phyloP scores from a whole-genome alignment of 2,113 vertebrate species.

The Taxidea taxus region DNA sequence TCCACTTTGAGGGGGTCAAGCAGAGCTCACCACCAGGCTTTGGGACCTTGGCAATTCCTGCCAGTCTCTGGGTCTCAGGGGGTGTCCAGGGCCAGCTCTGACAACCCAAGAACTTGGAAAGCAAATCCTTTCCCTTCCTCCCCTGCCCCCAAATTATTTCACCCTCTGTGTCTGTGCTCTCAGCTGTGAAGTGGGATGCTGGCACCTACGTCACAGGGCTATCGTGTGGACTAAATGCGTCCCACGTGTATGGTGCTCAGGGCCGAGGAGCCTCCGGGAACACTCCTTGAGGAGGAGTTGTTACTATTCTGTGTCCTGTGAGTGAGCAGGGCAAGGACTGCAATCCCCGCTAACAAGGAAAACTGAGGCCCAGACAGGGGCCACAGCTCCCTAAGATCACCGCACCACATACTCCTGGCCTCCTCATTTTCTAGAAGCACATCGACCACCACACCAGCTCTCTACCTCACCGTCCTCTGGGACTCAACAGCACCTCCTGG shows the following conservation, averaged over 20 bases:
- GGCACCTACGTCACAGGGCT: neutral
- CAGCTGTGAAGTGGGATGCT: neutral
- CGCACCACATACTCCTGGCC: neutral
- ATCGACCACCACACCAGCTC: neutral
- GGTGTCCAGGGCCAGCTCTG: neutral
- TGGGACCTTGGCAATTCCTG: neutral
- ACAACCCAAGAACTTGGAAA: neutral
- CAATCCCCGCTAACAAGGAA: neutral
- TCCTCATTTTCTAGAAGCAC: neutral
- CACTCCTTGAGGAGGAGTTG: rapidly evolving
- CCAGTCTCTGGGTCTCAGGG: neutral
- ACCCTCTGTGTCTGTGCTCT: neutral
- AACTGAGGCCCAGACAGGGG: neutral
- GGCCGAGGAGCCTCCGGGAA: neutral
- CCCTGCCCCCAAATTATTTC: neutral
- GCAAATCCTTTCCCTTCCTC: neutral
- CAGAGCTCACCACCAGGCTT: neutral
- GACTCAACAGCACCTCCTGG: neutral
- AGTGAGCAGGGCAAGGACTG: neutral
- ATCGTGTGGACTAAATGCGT: neutral
- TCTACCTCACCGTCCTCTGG: neutral
- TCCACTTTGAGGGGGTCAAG: neutral
- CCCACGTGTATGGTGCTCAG: neutral
- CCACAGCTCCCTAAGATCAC: neutral
- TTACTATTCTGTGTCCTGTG: neutral